Conservation (phyloP, 1,140 invertebrate genomes). For the Hyles euphorbiae region DNA sequence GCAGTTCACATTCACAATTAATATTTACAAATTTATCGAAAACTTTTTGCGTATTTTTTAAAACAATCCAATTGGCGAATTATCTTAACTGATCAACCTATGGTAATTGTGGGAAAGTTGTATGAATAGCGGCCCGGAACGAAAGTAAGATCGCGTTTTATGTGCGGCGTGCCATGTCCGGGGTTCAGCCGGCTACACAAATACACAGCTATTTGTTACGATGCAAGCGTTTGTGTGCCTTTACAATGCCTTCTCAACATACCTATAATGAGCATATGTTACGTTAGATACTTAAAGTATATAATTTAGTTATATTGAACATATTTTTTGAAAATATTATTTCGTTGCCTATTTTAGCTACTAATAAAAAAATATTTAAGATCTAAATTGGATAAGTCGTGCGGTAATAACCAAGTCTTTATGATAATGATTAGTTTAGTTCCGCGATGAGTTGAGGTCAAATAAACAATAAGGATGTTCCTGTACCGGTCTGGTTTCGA, state of each 20-base stretch:
- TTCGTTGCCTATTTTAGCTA: background rate
- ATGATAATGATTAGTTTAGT: slow-evolving; percentile 25
- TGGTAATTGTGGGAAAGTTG: slow-evolving; percentile 47
- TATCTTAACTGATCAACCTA: slow-evolving; percentile 37
- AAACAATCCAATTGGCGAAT: slow-evolving; percentile 1
- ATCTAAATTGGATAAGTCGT: background rate
- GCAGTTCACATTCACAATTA: too few relatives aligned
- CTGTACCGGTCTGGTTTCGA: slow-evolving; percentile 17
- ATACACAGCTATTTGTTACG: too few relatives aligned
- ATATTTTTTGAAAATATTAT: too few relatives aligned
- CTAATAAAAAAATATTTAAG: background rate
- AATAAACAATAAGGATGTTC: slow-evolving; percentile 23
- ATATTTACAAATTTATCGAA: too few relatives aligned
- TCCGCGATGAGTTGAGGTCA: slow-evolving; percentile 26
- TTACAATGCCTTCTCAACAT: too few relatives aligned
- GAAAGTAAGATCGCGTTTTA: slow-evolving; percentile 38
- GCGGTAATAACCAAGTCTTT: slow-evolving; percentile 20
- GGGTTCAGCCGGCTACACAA: slow-evolving; percentile 14
- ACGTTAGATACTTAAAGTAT: too few relatives aligned
- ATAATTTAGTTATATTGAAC: too few relatives aligned
- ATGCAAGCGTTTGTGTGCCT: too few relatives aligned
- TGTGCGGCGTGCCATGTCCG: slow-evolving; percentile 11
- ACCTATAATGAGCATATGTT: too few relatives aligned
- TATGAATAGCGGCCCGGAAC: slow-evolving; percentile 41
- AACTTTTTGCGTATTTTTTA: too few relatives aligned